Percentiles rank a stretch among this genome's conserved stretches.
Conservation (phyloP, 2,113 vertebrate species). For the Gymnorhina tibicen region DNA sequence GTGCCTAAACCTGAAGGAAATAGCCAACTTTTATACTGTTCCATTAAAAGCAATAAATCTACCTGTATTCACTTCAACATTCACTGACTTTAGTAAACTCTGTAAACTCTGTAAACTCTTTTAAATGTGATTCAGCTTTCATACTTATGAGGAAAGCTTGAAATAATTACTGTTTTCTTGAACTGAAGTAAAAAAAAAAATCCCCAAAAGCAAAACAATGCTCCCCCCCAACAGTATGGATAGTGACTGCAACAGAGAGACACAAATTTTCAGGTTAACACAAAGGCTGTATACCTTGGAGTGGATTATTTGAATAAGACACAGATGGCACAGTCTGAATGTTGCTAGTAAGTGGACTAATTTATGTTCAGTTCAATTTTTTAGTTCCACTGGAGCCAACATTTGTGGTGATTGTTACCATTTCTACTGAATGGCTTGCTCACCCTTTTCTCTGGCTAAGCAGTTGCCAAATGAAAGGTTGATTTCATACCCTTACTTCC, state of each 20-base stretch:
- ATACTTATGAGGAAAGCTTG: neutral
- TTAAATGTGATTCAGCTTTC: neutral
- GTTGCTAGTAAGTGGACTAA: neutral
- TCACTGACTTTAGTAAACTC: neutral
- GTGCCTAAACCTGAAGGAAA: neutral
- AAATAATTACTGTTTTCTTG: neutral
- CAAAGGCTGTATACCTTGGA: neutral
- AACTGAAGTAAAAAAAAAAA: neutral
- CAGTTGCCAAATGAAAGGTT: neutral
- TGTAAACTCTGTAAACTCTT: too few species aligned
- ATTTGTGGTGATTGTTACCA: neutral
- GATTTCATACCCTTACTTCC: neutral
- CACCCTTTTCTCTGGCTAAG: neutral
- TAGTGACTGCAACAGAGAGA: neutral
- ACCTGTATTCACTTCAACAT: neutral
- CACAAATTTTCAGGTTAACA: neutral
- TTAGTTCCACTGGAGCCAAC: neutral
- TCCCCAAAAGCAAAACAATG: neutral
- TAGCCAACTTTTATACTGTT: neutral
- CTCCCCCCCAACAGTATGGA: fast-evolving
- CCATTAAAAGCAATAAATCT: neutral
- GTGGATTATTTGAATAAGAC: neutral
- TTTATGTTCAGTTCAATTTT: neutral
- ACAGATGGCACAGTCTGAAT: neutral
- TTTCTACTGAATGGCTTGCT: neutral